Percentiles rank a stretch among this genome's conserved stretches.
Evolutionary conservation across 2,888 invertebrate genomes (phyloP).

Genomic region (Geophilus truncorum): DNA sequence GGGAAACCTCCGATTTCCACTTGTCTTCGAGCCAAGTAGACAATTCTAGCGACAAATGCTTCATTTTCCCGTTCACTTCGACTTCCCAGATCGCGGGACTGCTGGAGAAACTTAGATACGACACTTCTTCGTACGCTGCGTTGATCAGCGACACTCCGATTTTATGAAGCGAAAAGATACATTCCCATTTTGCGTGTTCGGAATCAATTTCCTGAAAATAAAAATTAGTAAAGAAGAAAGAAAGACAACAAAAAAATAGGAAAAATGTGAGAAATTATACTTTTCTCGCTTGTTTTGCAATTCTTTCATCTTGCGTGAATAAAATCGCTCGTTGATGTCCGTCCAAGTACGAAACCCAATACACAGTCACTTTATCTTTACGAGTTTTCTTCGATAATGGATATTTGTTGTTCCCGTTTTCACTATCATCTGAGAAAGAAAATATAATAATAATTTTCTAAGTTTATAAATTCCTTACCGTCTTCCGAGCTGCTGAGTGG

Average conservation of each 20-base stretch:
- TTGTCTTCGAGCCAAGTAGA: slow-evolving; percentile 78
- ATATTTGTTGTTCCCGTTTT: slow-evolving; percentile 40
- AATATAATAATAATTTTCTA: neutral
- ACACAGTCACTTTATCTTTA: slow-evolving; percentile 69
- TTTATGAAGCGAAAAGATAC: slow-evolving; percentile 62
- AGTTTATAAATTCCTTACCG: slow-evolving; percentile 35
- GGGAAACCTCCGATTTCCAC: slow-evolving; percentile 63
- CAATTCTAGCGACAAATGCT: slow-evolving; percentile 67
- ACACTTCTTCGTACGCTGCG: slow-evolving; percentile 56
- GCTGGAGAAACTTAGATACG: slow-evolving; percentile 62
- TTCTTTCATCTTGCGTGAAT: slow-evolving; percentile 68
- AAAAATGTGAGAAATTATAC: slow-evolving; percentile 41
- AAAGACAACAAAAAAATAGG: too few relatives aligned
- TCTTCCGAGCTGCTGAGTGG: slow-evolving; percentile 45
- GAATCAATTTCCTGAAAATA: slow-evolving; percentile 31
- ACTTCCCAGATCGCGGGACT: slow-evolving; percentile 75
- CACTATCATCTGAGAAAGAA: slow-evolving; percentile 46
- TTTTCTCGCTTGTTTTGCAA: slow-evolving; percentile 58
- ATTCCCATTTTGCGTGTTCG: slow-evolving; percentile 33
- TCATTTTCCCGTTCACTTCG: slow-evolving; percentile 73
- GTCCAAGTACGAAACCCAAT: slow-evolving; percentile 74
- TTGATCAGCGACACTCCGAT: slow-evolving; percentile 59
- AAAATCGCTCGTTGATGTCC: slow-evolving; percentile 67
- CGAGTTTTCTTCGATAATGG: slow-evolving; percentile 57
- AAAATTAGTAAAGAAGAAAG: too few relatives aligned